Percentiles rank a stretch among this genome's conserved stretches.
Evolutionary conservation across 2,797 vertebrate species (phyloP).

Genomic region (Sebastes paucispinis): DNA sequence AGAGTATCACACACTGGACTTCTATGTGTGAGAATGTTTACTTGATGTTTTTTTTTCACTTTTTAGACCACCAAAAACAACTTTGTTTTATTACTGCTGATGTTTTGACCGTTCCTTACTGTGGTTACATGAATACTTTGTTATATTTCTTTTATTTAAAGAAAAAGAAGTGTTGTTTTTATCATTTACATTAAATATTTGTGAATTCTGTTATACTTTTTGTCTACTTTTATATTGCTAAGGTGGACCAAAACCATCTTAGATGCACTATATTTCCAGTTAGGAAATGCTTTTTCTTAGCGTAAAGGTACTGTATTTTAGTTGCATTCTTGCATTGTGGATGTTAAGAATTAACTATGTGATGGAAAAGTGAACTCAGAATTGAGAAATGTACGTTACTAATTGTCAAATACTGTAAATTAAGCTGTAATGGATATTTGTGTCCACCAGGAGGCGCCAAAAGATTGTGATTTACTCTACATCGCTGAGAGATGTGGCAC

Average conservation of each 20-base stretch:
- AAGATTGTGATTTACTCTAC: background rate
- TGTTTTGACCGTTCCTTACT: conserved; percentile 5
- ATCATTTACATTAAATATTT: conserved; percentile 62
- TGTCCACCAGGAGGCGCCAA: background rate
- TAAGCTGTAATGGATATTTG: background rate
- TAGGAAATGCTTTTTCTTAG: background rate
- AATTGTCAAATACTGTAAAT: background rate
- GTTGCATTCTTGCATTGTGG: background rate
- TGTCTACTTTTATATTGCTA: background rate
- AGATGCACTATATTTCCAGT: background rate
- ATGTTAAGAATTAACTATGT: background rate
- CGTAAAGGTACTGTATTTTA: background rate
- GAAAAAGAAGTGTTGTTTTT: conserved; percentile 36
- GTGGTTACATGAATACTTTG: background rate
- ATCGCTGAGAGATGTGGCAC: background rate
- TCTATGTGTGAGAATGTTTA: background rate
- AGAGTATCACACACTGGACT: background rate
- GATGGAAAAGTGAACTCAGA: background rate
- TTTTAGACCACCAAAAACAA: conserved; percentile 19
- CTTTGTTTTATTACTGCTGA: conserved; percentile 35
- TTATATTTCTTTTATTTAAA: conserved; percentile 34
- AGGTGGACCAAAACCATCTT: background rate
- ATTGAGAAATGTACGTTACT: background rate
- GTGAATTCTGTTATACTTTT: background rate
- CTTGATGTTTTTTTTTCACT: background rate